Evolutionary conservation across 2,113 vertebrate species (phyloP).

Genomic region (Elephantulus edwardii): DNA sequence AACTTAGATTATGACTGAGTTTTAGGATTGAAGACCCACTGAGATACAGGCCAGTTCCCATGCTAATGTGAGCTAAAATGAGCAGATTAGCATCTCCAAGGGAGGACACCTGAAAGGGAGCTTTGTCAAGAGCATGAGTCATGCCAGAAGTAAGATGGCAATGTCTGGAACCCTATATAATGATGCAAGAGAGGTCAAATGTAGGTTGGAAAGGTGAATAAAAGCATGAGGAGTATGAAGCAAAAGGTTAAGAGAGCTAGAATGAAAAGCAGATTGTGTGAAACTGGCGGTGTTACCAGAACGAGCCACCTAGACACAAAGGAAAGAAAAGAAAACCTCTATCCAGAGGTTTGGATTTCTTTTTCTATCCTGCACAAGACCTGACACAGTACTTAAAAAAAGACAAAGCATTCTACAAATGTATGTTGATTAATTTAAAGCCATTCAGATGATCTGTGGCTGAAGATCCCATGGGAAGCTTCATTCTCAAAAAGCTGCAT

Average conservation of each 20-base stretch:
- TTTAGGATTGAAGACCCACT: conserved; percentile 53
- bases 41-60: conserved; percentile 31
- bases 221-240: background rate
- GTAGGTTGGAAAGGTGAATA: background rate
- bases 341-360: background rate
- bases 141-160: conserved; percentile 48
- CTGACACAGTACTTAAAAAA: background rate
- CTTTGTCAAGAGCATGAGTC: conserved; percentile 64
- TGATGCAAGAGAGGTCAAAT: background rate
- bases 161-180: conserved; percentile 26
- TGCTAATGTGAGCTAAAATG: conserved; percentile 51
- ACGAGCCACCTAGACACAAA: background rate
- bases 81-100: conserved; percentile 57
- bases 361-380: background rate
- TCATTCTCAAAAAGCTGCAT: background rate
- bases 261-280: background rate
- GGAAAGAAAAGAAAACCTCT: background rate
- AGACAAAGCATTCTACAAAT: background rate
- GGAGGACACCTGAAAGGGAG: conserved; percentile 55
- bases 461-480: background rate
- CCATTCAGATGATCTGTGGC: background rate
- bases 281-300: too few relatives aligned
- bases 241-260: background rate
- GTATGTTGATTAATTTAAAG: conserved; percentile 4
- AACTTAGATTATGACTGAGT: conserved; percentile 18